Conservation (phyloP, 2,888 invertebrate genomes). For the Molanna angustata region DNA sequence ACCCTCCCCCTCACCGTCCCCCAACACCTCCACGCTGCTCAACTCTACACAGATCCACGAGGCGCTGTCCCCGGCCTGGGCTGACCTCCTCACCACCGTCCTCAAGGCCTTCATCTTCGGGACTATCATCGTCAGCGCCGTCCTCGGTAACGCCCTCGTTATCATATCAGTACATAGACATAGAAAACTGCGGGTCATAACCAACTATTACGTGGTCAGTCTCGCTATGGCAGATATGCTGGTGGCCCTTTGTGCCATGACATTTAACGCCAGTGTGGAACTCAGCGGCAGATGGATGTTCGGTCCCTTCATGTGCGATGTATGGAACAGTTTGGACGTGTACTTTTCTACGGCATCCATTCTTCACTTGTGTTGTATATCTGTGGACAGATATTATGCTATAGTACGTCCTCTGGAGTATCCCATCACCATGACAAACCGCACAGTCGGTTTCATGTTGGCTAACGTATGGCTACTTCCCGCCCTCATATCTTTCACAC, state of each 20-base stretch:
- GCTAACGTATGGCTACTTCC: slow-evolving; percentile 91
- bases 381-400: slow-evolving; percentile 88
- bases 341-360: slow-evolving; percentile 92
- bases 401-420: slow-evolving; percentile 91
- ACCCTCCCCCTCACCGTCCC: not conserved
- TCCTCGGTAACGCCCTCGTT: slow-evolving; percentile 89
- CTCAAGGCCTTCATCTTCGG: slow-evolving; percentile 78
- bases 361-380: slow-evolving; percentile 90
- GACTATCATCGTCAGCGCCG: slow-evolving; percentile 83
- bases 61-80: slow-evolving; percentile 41
- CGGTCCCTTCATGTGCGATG: slow-evolving; percentile 87
- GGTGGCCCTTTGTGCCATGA: slow-evolving; percentile 90
- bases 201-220: slow-evolving; percentile 95
- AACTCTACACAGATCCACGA: slow-evolving; percentile 9
- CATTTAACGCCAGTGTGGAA: slow-evolving; percentile 88
- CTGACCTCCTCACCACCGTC: slow-evolving; percentile 58
- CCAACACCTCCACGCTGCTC: not conserved
- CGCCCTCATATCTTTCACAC: slow-evolving; percentile 88
- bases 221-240: slow-evolving; percentile 91
- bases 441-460: slow-evolving; percentile 77
- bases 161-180: slow-evolving; percentile 81
- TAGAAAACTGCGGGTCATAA: slow-evolving; percentile 79
- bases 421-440: slow-evolving; percentile 86
- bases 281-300: slow-evolving; percentile 85
- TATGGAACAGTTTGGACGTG: slow-evolving; percentile 92